Base-by-base conservation (phyloP, 2,113 vertebrate species). In the Tamias sibiricus region DNA sequence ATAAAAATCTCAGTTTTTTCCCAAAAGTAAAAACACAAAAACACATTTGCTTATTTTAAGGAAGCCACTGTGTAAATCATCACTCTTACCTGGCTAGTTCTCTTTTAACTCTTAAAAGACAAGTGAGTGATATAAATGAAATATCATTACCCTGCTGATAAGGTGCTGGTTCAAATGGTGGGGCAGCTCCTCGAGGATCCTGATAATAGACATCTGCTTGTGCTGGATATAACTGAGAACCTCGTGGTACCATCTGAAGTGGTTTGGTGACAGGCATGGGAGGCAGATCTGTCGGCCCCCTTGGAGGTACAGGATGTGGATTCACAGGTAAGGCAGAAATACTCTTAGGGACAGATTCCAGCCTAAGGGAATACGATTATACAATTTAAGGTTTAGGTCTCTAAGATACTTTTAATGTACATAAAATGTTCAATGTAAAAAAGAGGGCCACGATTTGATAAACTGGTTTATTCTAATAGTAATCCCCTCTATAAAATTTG, bases 191-290 rank as follows among this genome's bases (percentile, higher is more conserved):
- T 82, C 99, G 98, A 76, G 99, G 97, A 71, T 99, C 99, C 2
- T 98, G 98, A 91, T 99, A 99, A 98, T 99, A 99, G 85, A 99
- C 98, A 92, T 99, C 99, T 47, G 99, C 93, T 90, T 99, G 99
- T 74, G 99, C 98, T 16, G 98, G 98, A 95, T 99, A 99, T 83
- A 99, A 30, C 52, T 99, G 99, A 19, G 99, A 99, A 32, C 99
- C 99, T 96, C 99, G 99, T 14, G 99, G 97, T 35, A 99, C 99
- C 96, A 99, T 99, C 16, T 99, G 98, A 96, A 99, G 98, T 92
- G 99, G 99, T 98, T 99, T 99, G 93, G 99, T 97, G 95, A 99
- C 98, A 47, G 99, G 98, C 96, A 99, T 98, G 0, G 99, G 96
- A 88, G 99, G 98, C 98, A 99, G 98, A 81, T 99, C 99, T 72